A percentile compares a stretch with the other conserved stretches of the same genome.
These are phyloP conservation scores for Brachypodius melanocephalos DNA, from an alignment of 2,113 vertebrate species.

Conservation along the genomic window DNA sequence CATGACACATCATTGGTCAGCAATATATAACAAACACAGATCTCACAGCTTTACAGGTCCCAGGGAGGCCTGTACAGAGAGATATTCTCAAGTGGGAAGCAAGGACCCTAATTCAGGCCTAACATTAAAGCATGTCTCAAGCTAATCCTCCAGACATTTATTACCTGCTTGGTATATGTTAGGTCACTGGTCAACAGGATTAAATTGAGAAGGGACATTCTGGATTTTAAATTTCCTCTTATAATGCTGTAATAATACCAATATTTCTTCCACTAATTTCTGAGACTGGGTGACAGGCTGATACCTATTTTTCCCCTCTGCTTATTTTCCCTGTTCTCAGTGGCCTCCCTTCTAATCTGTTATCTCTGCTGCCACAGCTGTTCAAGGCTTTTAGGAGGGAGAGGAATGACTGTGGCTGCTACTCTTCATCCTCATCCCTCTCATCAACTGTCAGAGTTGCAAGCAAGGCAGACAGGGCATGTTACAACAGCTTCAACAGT, in stretches of 20 bases:
- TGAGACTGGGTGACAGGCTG: not conserved
- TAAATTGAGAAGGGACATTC: not conserved
- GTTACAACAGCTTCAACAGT: not conserved
- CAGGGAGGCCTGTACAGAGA: not conserved
- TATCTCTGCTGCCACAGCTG: not conserved
- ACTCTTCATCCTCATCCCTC: not conserved
- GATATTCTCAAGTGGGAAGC: not conserved
- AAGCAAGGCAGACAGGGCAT: not conserved
- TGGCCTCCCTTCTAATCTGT: not conserved
- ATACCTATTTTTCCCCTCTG: not conserved
- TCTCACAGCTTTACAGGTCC: not conserved
- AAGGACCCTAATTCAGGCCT: not conserved
- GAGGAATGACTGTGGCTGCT: not conserved
- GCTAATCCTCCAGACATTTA: not conserved
- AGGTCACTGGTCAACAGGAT: not conserved
- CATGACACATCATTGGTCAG: not conserved
- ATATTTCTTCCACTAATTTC: not conserved
- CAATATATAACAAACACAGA: not conserved
- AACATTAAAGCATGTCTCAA: not conserved
- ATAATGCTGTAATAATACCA: not conserved
- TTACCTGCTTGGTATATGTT: not conserved
- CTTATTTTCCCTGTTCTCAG: not conserved
- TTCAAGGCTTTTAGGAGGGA: not conserved
- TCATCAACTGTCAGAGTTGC: not conserved
- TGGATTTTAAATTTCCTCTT: not conserved